These are phyloP conservation scores for Laterallus jamaicensis DNA, from an alignment of 2,113 vertebrate genomes.

Conservation along the genomic window DNA sequence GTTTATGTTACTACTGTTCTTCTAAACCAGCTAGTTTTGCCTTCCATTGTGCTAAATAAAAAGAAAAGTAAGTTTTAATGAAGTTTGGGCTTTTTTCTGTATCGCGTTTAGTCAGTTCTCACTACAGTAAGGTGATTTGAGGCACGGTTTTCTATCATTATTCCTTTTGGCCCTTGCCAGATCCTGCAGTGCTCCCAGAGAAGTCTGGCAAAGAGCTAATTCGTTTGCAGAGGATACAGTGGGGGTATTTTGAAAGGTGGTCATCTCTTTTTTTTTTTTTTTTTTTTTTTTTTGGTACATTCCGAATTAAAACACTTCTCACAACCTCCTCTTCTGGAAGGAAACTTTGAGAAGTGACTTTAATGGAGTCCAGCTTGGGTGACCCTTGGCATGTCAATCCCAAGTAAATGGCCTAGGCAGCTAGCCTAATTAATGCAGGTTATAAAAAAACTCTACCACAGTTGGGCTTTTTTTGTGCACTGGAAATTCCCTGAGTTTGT, in stretches of 20 bases:
- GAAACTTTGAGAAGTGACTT: not conserved
- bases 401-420: not conserved
- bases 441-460: not conserved
- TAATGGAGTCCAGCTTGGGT: not conserved
- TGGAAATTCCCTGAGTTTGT: not conserved
- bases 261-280: too few species aligned
- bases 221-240: not conserved
- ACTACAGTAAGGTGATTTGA: not conserved
- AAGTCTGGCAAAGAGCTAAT: not conserved
- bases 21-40: not conserved
- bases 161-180: not conserved
- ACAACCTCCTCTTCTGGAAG: not conserved
- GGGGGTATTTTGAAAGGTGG: not conserved
- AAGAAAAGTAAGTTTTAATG: not conserved
- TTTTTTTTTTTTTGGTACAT: not conserved
- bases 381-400: not conserved
- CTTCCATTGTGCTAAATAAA: not conserved
- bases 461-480: too few species aligned
- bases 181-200: not conserved
- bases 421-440: not conserved
- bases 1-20: not conserved
- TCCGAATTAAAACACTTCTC: not conserved
- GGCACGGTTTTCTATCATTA: not conserved
- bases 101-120: not conserved
- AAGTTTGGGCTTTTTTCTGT: not conserved